Conservation (phyloP, 2,888 invertebrate genomes). For the Hirtodrosophila alboralis region DNA sequence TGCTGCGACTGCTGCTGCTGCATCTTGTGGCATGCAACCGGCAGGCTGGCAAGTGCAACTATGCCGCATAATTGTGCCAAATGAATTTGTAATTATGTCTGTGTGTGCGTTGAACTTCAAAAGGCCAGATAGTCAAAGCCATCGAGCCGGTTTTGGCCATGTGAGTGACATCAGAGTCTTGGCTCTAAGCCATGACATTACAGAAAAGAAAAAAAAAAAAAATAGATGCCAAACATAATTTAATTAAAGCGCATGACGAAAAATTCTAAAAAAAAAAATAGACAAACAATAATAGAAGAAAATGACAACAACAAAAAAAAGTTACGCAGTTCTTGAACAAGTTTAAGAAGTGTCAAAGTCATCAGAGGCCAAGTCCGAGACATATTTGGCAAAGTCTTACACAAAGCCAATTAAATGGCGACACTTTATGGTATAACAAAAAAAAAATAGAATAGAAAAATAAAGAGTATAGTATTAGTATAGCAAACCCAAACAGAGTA, state of each 20-base stretch:
- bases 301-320: slow-evolving; percentile 41
- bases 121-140: slow-evolving; percentile 47
- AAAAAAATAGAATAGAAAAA: slow-evolving; percentile 1
- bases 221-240: slow-evolving; percentile 69
- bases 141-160: slow-evolving; percentile 60
- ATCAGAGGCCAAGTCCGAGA: slow-evolving; percentile 21
- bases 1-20: slow-evolving; percentile 13
- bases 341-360: slow-evolving; percentile 71
- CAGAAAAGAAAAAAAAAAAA: slow-evolving; percentile 56
- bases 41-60: slow-evolving; percentile 47
- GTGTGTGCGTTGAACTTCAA: slow-evolving; percentile 58
- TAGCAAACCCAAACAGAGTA: too few species aligned
- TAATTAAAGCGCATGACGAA: slow-evolving; percentile 77
- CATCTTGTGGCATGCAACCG: slow-evolving; percentile 28
- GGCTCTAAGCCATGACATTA: slow-evolving; percentile 59
- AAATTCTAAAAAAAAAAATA: slow-evolving; percentile 36
- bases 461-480: too few species aligned
- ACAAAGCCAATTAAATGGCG: slow-evolving; percentile 75
- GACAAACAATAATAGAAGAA: slow-evolving; percentile 16
- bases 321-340: slow-evolving; percentile 50
- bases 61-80: slow-evolving; percentile 79
- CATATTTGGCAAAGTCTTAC: slow-evolving; percentile 69
- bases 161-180: slow-evolving; percentile 65
- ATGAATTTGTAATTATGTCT: slow-evolving; percentile 76
- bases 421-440: slow-evolving; percentile 56